Evolutionary conservation across 2,888 invertebrate species (phyloP).

Genomic region (Lucinisca nassula): DNA sequence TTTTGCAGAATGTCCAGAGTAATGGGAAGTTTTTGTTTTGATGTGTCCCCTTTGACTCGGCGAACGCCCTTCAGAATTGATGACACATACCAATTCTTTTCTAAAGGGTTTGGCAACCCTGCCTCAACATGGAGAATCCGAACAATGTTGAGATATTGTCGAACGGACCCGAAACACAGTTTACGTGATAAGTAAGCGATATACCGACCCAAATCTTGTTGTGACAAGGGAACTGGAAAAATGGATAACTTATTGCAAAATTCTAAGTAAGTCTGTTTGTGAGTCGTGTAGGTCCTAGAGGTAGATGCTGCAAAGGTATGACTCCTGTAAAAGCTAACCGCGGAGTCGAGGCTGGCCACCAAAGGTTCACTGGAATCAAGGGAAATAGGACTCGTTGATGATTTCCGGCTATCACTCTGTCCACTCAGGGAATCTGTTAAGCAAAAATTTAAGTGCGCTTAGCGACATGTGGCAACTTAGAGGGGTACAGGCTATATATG

Average conservation of each 20-base stretch:
- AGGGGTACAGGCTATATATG: not conserved
- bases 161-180: not conserved
- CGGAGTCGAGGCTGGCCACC: not conserved
- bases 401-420: not conserved
- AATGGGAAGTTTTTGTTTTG: slow-evolving; percentile 19
- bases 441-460: not conserved
- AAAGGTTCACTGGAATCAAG: not conserved
- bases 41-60: not conserved
- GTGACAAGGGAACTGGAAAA: not conserved
- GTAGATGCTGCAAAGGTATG: not conserved
- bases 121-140: not conserved
- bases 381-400: not conserved
- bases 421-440: not conserved
- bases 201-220: not conserved
- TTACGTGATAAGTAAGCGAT: slow-evolving; percentile 10
- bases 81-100: not conserved
- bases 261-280: not conserved
- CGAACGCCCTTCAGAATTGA: slow-evolving; percentile 18
- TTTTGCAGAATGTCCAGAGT: not conserved
- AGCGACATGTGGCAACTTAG: not conserved
- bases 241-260: not conserved
- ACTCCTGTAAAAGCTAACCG: not conserved
- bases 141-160: not conserved
- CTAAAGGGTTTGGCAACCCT: not conserved
- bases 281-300: not conserved